Base-by-base conservation (phyloP, 2,113 vertebrate genomes). In the Nettapus auritus region DNA sequence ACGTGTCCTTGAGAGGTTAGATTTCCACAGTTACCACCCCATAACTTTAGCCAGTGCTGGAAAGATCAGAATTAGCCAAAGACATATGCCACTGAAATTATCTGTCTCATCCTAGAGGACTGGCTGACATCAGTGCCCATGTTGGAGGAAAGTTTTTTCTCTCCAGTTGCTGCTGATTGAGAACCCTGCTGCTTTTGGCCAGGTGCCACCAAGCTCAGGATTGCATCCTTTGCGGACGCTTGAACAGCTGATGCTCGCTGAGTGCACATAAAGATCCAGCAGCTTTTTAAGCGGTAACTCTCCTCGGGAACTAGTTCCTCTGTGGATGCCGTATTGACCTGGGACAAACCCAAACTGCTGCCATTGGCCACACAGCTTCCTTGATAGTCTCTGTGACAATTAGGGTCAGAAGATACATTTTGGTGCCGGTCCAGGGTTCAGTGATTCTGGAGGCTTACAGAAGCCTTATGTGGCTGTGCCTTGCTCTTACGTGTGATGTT, bases 1-100 rank as follows among this genome's bases (percentile, higher is more conserved):
- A 97, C 83, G 77, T 42, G 98, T 98, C 98, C 98, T 98, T 98
- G 98, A 98, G 96, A 98, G 97, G 97, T 98, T 98, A 98, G 97
- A 95, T 97, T 97, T 98, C 94, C 95, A 96, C 95, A 94, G 95
- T 97, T 97, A 98, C 69, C 97, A 95, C 96, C 96, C 97, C 88
- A 97, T 98, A 97, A 97, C 94, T 97, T 97, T 94, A 96, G 96
- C 96, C 84, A 94, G 93, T 93, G 94, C 94, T 96, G 96, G 95
- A 97, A 97, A 98, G 97, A 97, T 95, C 97, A 96, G 95, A 98
- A 98, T 98, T 97, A 98, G 91, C 91, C 81, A 94, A 97, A 97
- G 97, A 97, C 98, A 97, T 96, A 97, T 97, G 98, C 97, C 98
- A 93, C 96, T 96, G 96, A 98, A 98, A 97, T 97, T 94, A 92